Base-by-base conservation (phyloP, 2,888 invertebrate species). In the Axea sp. region DNA sequence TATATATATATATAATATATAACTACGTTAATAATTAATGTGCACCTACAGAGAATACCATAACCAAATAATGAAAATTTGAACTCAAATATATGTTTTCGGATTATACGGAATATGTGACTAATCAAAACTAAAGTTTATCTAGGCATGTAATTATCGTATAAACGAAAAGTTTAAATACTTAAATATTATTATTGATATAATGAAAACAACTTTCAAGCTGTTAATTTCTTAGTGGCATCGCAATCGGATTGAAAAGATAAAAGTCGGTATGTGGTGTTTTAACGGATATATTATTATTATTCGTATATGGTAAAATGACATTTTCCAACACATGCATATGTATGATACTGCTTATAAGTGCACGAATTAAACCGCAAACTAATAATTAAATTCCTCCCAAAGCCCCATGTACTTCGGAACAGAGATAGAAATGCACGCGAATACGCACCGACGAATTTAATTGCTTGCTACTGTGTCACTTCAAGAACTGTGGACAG, bases 361-460 rank as follows among this genome's bases (percentile, higher is more conserved):
- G 72, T 69, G 64, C 43, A 39, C 76, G 75, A 77, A 78, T 78
- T 80, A 78, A 82, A 78, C 80, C 77, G 76, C 76, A 73, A 82
- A 83, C 82, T 82, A 82, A 83, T 82, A 82, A 83, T 82, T 82
- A 80, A 81, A 83, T 83, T 83, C 80, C 80, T 67, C 59, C 59
- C 74, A 62, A 67, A 60, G 68, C 64, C 33, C 47, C 15, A 14
- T 30, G 47, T 12, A 37, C 15, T 19, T 39, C 17, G n/a, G 41
- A 45, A 62, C 33, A 17, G 41, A 30, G 57, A 12, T 41, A 15
- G 62, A 67, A 45, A 55, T 47, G 41, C 59, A 22, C 65, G 45
- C 59, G 65, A 65, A 45, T 59, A 67, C 65, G 65, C 65, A 28
- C 6, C 41, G 24, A 33, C 60, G 67, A 60, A 67, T 73, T 73